These are phyloP conservation scores for Tonatia bakeri DNA, from an alignment of 2,113 vertebrate genomes.

Conservation along the genomic window DNA sequence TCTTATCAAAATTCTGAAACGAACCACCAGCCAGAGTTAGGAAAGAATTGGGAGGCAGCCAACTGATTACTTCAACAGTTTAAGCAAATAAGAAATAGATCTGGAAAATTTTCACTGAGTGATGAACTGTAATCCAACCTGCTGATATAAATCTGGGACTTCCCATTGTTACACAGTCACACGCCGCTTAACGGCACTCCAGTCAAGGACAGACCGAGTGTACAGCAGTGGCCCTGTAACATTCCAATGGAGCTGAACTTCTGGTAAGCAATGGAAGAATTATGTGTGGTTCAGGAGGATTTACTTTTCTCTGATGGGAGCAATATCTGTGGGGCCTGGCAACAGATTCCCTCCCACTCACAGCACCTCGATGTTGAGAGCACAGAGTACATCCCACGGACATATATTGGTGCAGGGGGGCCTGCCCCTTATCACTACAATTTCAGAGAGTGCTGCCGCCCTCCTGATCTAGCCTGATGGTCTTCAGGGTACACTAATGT, in stretches of 20 bases:
- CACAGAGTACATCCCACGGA: background rate
- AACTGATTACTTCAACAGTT: background rate
- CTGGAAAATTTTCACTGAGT: background rate
- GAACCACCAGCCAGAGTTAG: background rate
- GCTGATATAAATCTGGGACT: slow-evolving; percentile 7
- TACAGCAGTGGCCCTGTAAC: no score
- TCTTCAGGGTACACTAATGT: background rate
- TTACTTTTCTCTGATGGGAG: background rate
- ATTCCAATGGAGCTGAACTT: background rate
- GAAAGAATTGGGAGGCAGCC: background rate
- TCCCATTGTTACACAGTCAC: background rate
- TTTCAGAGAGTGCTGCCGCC: no score
- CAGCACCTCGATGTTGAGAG: background rate
- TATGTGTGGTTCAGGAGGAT: background rate
- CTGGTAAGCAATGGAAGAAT: background rate
- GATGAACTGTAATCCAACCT: background rate
- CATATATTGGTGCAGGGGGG: no score
- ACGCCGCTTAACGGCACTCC: background rate
- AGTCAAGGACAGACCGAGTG: background rate
- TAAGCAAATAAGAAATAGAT: background rate
- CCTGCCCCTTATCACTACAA: no score
- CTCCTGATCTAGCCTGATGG: background rate
- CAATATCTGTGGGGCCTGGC: background rate
- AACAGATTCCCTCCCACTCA: background rate
- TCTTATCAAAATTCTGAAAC: background rate